A percentile compares a stretch with the other conserved stretches of the same genome.
Evolutionary conservation across 2,888 invertebrate species (phyloP).

Genomic region (Philonicus albiceps): DNA sequence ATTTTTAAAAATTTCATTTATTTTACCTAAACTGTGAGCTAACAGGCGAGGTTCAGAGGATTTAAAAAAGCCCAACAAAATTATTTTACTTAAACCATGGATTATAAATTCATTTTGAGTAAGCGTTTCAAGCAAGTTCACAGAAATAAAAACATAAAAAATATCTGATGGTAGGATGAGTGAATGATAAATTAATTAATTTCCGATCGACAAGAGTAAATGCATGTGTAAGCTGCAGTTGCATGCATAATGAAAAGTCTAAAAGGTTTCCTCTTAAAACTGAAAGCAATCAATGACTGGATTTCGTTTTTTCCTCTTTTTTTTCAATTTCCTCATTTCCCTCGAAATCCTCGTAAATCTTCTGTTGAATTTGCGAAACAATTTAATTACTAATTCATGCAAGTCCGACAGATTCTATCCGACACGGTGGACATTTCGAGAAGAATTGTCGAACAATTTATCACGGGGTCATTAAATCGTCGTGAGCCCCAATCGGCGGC

Average conservation of each 20-base stretch:
- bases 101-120: not conserved
- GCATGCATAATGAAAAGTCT: not conserved
- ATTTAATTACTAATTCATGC: not conserved
- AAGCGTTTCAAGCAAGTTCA: not conserved
- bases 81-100: not conserved
- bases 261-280: not conserved
- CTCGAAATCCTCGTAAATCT: not conserved
- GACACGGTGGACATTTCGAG: not conserved
- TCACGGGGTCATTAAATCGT: not conserved
- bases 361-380: not conserved
- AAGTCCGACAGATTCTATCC: not conserved
- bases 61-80: not conserved
- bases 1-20: not conserved
- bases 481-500: not conserved
- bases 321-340: not conserved
- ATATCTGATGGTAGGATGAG: not conserved
- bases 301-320: not conserved
- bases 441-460: not conserved
- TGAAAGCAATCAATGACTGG: not conserved
- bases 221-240: not conserved
- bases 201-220: not conserved
- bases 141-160: not conserved
- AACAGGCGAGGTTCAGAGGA: not conserved
- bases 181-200: not conserved
- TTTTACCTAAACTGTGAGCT: not conserved